phyloP scores from a whole-genome alignment of 2,113 vertebrate genomes.

The Rhinopomastus cyanomelas region DNA sequence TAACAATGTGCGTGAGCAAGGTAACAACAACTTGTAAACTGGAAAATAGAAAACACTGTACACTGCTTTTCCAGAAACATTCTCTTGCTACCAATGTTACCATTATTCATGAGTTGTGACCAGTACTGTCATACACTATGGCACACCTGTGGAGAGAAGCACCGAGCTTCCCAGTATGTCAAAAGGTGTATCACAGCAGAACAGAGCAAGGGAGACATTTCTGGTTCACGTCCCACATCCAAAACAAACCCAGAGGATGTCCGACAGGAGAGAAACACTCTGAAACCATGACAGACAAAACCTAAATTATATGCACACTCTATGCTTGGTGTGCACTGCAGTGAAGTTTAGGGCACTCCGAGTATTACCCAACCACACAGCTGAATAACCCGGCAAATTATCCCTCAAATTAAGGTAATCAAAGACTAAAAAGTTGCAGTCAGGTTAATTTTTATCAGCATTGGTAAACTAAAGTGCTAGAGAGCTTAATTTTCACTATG shows the following conservation, averaged over 20 bases:
- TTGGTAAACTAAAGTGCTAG: not conserved
- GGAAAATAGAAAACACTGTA: not conserved
- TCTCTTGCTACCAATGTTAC: not conserved
- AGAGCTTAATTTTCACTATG: not conserved
- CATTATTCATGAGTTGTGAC: not conserved
- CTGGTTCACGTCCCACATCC: not conserved
- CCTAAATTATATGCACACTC: not conserved
- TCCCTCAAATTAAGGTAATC: not conserved
- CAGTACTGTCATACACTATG: not conserved
- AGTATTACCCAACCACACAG: not conserved
- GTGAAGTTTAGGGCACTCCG: not conserved
- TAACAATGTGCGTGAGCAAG: accelerated
- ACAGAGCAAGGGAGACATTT: not conserved
- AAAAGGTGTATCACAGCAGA: not conserved
- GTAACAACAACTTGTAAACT: not conserved
- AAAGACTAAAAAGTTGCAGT: not conserved
- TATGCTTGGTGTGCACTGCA: accelerated
- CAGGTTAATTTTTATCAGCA: not conserved
- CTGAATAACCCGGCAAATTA: not conserved
- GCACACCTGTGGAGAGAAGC: not conserved
- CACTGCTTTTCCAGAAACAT: not conserved
- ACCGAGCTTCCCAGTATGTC: not conserved
- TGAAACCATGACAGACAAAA: not conserved
- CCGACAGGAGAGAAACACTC: not conserved
- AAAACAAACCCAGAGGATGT: not conserved